Evolutionary conservation across 2,888 invertebrate genomes (phyloP).

Genomic region (Schrankia costaestrigalis): DNA sequence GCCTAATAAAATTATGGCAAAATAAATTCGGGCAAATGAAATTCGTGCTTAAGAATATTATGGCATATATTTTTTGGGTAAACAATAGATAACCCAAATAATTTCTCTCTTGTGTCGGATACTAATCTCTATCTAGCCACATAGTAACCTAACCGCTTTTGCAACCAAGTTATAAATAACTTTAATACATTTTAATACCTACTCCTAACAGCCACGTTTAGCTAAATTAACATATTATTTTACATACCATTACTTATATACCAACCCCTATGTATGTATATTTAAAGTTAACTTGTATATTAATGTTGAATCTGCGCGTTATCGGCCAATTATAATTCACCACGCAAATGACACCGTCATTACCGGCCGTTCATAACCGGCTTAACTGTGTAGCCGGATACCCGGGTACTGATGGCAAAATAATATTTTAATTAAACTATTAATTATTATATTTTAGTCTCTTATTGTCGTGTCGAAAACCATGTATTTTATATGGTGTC

Average conservation of each 20-base stretch:
- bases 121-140: no score
- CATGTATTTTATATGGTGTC: no score
- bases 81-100: no score
- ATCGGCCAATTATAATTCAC: constrained; percentile 74
- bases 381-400: constrained; percentile 62
- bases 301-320: constrained; percentile 38
- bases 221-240: not conserved
- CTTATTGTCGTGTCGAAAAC: not conserved
- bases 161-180: not conserved
- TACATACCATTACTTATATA: constrained; percentile 18
- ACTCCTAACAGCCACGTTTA: not conserved
- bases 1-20: no score
- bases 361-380: constrained; percentile 70
- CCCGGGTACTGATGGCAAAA: constrained; percentile 39
- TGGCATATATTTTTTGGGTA: no score
- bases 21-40: no score
- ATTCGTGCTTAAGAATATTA: no score
- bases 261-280: constrained; percentile 9
- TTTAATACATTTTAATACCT: not conserved
- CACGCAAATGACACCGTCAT: constrained; percentile 72
- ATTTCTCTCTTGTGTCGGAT: not conserved
- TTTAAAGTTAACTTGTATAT: constrained; percentile 35
- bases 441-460: not conserved
- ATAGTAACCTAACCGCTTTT: not conserved
- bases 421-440: not conserved